Evolutionary conservation across 2,797 vertebrate species (phyloP), one percentile per base, ranked within the genome.

Genomic region (Brachyalestes nurse): DNA sequence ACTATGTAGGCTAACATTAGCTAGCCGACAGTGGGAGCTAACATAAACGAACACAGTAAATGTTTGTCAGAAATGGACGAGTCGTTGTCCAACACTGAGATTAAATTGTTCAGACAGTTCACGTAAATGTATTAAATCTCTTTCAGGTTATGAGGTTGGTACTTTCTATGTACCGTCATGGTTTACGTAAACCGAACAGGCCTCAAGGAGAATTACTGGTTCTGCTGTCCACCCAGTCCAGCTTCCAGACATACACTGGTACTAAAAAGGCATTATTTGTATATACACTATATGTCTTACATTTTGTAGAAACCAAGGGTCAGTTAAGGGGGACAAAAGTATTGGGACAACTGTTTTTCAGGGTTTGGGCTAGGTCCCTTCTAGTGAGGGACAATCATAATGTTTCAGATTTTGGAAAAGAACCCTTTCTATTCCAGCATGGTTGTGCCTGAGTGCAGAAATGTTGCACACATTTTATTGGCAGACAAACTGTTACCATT

Each of bases 81-180:
- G 42, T 45, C 42, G 42, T 45, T 10, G 42, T 45, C 1, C 6
- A 10, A 45, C 42, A 45, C 42, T 45, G 42, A 45, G 6, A 45
- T 45, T 1, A 45, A 6, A 10, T 45, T 45, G 6, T 45, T 45
- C 10, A 28, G 28, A 28, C 28, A 28, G 28, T 28, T 28, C 28
- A 28, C 28, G 28, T 28, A 28, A 28, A 28, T 28, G 28, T 28
- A 28, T 28, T 55, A 17, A 0, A 8, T 71, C 17, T 67, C 25
- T 67, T 73, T 51, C 51, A 82, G 80, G 75, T 82, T 17, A 82
- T 82, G n/a, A 40, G 75, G 61, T 21, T 72, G 61, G 16, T 82
- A 28, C 58, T 73, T 62, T 55, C 51, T 16, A 25, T 82, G 49
- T 23, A 49, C 67, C 80, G 51, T 34, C 40, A 45, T 67, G 19